Evolutionary conservation across 2,797 vertebrate species (phyloP).

Genomic region (Lacerta viridis): DNA sequence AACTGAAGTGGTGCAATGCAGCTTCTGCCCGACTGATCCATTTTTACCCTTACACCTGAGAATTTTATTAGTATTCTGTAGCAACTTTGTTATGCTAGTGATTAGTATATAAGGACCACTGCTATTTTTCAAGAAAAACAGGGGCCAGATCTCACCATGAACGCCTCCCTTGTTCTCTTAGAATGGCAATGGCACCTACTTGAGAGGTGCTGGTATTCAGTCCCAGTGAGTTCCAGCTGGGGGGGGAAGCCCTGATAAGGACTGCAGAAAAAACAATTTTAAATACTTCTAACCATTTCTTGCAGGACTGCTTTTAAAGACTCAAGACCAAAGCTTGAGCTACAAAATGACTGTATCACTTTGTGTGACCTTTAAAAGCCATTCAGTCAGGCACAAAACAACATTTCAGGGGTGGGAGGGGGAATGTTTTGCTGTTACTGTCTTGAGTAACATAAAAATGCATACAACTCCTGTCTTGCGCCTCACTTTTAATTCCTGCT

Average conservation of each 20-base stretch:
- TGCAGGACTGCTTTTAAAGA: background rate
- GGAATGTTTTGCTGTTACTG: slow-evolving; percentile 27
- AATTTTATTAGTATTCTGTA: slow-evolving; percentile 38
- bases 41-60: slow-evolving; percentile 46
- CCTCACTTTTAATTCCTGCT: slow-evolving; percentile 74
- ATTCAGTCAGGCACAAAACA: slow-evolving; percentile 45
- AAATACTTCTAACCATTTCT: slow-evolving; percentile 2
- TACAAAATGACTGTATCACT: slow-evolving; percentile 19
- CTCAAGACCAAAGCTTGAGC: slow-evolving; percentile 37
- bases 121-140: no score
- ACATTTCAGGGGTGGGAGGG: slow-evolving; percentile 32
- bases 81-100: background rate
- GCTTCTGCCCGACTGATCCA: slow-evolving; percentile 31
- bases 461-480: slow-evolving; percentile 59
- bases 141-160: no score
- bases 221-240: no score
- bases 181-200: no score
- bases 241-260: slow-evolving; percentile 4
- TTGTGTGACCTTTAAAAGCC: slow-evolving; percentile 39
- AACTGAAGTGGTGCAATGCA: slow-evolving; percentile 43
- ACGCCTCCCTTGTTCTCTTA: no score
- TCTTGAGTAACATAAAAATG: slow-evolving; percentile 50
- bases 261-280: slow-evolving; percentile 38
- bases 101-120: no score
- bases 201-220: no score